Evolutionary conservation across 2,113 vertebrate genomes (phyloP).

Genomic region (Gymnogyps californianus): DNA sequence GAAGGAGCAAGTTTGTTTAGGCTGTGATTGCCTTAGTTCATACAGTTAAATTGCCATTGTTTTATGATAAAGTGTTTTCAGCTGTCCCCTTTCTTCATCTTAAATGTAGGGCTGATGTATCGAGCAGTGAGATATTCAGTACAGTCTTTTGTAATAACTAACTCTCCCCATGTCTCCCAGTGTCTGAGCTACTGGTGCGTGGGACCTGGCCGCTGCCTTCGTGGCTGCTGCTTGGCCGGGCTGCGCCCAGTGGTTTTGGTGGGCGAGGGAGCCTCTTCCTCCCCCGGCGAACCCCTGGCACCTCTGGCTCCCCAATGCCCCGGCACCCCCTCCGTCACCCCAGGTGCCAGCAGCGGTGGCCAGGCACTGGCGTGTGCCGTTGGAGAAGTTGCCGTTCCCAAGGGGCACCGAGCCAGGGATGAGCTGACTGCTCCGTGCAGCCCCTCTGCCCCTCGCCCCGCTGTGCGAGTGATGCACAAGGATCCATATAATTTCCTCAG

Average conservation of each 20-base stretch:
- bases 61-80: not conserved
- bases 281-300: not conserved
- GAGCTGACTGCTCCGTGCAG: not conserved
- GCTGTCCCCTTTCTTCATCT: not conserved
- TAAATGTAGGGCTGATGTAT: not conserved
- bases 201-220: too few species aligned
- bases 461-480: not conserved
- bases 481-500: not conserved
- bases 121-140: not conserved
- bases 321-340: not conserved
- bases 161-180: not conserved
- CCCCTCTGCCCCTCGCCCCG: not conserved
- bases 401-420: not conserved
- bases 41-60: not conserved
- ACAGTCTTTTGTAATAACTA: not conserved
- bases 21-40: not conserved
- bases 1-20: not conserved
- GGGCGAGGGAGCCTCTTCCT: too few species aligned
- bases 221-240: fast-evolving
- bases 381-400: not conserved
- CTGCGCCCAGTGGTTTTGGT: not conserved
- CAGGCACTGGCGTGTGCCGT: fast-evolving
- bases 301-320: not conserved
- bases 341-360: not conserved
- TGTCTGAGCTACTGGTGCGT: not conserved